A percentile compares a stretch with the other conserved stretches of the same genome.
These are phyloP conservation scores for Chelonia mydas DNA, from an alignment of 2,797 vertebrate genomes.

Conservation along the genomic window DNA sequence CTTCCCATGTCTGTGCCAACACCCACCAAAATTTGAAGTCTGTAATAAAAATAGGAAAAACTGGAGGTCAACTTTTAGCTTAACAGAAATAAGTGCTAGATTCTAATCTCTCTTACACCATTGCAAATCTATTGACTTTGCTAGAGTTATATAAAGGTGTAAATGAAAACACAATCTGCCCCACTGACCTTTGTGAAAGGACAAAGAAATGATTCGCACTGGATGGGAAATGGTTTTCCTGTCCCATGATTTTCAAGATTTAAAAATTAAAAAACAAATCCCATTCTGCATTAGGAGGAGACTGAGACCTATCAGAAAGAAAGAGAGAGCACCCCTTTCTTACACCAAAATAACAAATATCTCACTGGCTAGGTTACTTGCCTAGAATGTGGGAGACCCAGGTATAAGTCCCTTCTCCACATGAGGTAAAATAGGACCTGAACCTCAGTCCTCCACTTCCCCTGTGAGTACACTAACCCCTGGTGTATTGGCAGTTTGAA, in stretches of 20 bases:
- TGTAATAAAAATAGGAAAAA: not conserved
- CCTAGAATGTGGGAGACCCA: not conserved
- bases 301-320: too few species aligned
- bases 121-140: not conserved
- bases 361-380: not conserved
- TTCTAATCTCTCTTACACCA: not conserved
- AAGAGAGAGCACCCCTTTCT: too few species aligned
- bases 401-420: not conserved
- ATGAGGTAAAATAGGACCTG: not conserved
- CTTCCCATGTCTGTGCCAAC: not conserved
- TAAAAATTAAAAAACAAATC: too few species aligned
- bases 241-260: too few species aligned
- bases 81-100: not conserved
- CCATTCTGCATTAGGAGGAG: too few species aligned
- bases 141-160: not conserved
- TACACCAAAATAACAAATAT: not conserved
- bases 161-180: fast-evolving
- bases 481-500: not conserved
- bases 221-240: too few species aligned
- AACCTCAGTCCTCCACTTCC: not conserved
- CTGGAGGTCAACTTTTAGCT: not conserved
- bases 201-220: not conserved
- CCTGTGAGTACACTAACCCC: not conserved
- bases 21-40: not conserved
- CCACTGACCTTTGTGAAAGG: fast-evolving